Percentiles rank a stretch among this genome's conserved stretches.
Conservation (phyloP, 2,113 vertebrate genomes). For the Pao palembangensis region DNA sequence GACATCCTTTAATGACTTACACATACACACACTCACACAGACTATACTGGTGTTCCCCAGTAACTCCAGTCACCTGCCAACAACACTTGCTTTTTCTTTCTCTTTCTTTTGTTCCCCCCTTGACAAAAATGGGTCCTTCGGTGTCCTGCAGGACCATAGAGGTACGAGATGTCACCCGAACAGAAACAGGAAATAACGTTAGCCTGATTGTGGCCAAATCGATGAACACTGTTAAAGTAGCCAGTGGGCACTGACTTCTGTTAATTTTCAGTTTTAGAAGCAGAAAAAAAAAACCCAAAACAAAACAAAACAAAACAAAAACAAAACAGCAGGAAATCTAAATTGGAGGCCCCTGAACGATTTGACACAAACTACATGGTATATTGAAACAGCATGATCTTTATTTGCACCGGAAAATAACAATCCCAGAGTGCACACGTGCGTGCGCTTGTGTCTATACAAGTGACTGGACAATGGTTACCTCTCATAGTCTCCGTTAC, state of each 20-base stretch:
- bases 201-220: constrained; percentile 40
- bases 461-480: constrained; percentile 35
- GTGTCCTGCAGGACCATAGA: constrained; percentile 27
- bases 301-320: no score
- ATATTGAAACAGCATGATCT: neutral
- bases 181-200: constrained; percentile 6
- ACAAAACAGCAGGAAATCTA: constrained; percentile 40
- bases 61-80: constrained; percentile 35
- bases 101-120: constrained; percentile 1
- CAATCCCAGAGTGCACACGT: neutral
- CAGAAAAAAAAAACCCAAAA: constrained; percentile 31
- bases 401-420: constrained; percentile 30
- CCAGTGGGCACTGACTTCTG: neutral
- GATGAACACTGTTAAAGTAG: constrained; percentile 20
- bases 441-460: neutral
- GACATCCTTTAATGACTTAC: constrained; percentile 19
- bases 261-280: constrained; percentile 22
- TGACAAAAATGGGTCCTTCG: neutral
- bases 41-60: neutral
- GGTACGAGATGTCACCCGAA: constrained; percentile 19
- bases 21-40: constrained; percentile 10
- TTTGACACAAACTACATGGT: no score
- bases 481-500: constrained; percentile 92
- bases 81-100: constrained; percentile 8
- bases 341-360: no score